Conservation (phyloP, 2,113 vertebrate genomes). For the Triplophysa rosa region DNA sequence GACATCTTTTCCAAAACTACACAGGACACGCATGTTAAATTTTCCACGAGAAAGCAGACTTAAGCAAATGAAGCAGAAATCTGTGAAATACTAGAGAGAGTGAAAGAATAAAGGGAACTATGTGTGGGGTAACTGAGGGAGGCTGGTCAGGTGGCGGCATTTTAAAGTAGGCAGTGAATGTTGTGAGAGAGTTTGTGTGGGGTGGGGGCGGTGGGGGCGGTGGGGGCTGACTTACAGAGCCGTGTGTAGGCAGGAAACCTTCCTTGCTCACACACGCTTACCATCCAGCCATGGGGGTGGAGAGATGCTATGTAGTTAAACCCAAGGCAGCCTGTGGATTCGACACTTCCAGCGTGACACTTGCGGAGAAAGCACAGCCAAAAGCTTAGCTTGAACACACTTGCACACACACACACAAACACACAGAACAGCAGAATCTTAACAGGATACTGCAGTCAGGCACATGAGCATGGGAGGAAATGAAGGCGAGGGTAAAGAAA, state of each 20-base stretch:
- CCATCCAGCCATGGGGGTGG: slow-evolving; percentile 60
- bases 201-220: slow-evolving; percentile 31
- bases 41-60: slow-evolving; percentile 14
- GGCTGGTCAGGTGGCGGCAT: slow-evolving; percentile 55
- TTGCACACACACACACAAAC: slow-evolving; percentile 26
- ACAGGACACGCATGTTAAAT: slow-evolving; percentile 20
- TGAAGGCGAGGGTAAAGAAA: slow-evolving; percentile 63
- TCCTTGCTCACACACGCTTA: slow-evolving; percentile 55
- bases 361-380: slow-evolving; percentile 48
- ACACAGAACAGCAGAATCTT: slow-evolving; percentile 46
- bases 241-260: slow-evolving; percentile 59
- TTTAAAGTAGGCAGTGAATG: slow-evolving; percentile 40
- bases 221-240: slow-evolving; percentile 59
- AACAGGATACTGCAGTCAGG: slow-evolving; percentile 54
- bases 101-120: slow-evolving; percentile 18
- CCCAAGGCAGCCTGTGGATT: slow-evolving; percentile 61
- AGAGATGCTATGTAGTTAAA: slow-evolving; percentile 66
- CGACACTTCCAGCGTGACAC: slow-evolving; percentile 64
- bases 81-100: slow-evolving; percentile 16
- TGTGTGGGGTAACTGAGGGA: slow-evolving; percentile 29
- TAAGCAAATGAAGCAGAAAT: neutral
- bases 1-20: no score
- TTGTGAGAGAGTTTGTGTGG: slow-evolving; percentile 24
- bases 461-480: slow-evolving; percentile 33
- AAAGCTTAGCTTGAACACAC: slow-evolving; percentile 36